Conservation (phyloP, 1,140 invertebrate genomes). For the Thereuonema tuberculata region DNA sequence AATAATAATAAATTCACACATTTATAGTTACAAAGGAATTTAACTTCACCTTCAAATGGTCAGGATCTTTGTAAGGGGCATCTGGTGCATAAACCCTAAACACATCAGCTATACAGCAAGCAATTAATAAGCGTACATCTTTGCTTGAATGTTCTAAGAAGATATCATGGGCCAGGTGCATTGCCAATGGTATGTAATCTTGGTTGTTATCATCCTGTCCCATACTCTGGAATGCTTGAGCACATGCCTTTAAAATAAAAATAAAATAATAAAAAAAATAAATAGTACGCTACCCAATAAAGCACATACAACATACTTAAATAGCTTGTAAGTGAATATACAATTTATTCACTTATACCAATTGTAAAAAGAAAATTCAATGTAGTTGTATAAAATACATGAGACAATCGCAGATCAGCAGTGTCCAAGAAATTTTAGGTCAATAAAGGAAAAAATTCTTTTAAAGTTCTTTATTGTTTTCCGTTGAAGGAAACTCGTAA, state of each 20-base stretch:
- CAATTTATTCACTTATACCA: too few relatives aligned
- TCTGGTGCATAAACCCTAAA: constrained; percentile 96
- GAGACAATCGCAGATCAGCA: too few relatives aligned
- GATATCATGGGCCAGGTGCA: constrained; percentile 83
- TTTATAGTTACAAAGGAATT: neutral
- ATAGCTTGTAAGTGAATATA: too few relatives aligned
- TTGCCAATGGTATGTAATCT: constrained; percentile 82
- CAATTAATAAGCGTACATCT: constrained; percentile 87
- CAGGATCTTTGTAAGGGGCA: constrained; percentile 89
- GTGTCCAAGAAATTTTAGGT: too few relatives aligned
- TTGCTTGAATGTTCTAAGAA: constrained; percentile 79
- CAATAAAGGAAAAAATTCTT: too few relatives aligned
- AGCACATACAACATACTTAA: neutral
- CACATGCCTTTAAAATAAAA: constrained; percentile 48
- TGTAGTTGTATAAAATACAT: too few relatives aligned
- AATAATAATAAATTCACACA: neutral
- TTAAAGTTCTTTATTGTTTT: too few relatives aligned
- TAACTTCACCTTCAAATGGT: constrained; percentile 58
- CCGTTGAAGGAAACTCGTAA: too few relatives aligned
- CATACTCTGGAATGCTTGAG: constrained; percentile 89
- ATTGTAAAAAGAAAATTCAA: too few relatives aligned
- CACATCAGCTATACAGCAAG: constrained; percentile 94
- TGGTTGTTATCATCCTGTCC: constrained; percentile 90
- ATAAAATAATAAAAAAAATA: constrained; percentile 18
- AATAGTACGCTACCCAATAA: too few relatives aligned